Evolutionary conservation across 2,888 invertebrate species (phyloP).

Genomic region (Dendrolimus houi): DNA sequence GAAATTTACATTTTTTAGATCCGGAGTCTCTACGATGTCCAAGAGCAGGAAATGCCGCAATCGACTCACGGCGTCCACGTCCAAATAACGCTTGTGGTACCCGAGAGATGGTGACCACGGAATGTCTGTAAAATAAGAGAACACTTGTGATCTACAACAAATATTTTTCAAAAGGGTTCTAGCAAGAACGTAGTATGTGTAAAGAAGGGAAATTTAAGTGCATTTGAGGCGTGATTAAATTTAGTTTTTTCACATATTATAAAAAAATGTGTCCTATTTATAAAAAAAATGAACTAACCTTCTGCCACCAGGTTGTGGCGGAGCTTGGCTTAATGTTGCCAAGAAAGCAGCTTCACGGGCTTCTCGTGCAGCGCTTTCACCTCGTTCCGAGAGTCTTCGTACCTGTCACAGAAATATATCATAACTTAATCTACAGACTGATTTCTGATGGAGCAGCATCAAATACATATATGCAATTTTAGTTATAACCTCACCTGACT

Average conservation of each 20-base stretch:
- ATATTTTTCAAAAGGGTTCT: too few relatives aligned
- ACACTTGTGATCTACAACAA: too few relatives aligned
- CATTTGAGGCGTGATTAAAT: too few relatives aligned
- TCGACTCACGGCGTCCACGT: constrained; percentile 86
- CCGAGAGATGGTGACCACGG: constrained; percentile 90
- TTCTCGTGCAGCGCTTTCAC: constrained; percentile 84
- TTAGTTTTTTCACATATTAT: too few relatives aligned
- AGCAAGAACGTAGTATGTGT: constrained; percentile 1
- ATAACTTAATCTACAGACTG: too few relatives aligned
- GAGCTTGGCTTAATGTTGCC: constrained; percentile 86
- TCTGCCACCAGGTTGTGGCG: constrained; percentile 85
- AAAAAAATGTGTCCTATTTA: too few relatives aligned
- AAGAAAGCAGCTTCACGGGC: constrained; percentile 89
- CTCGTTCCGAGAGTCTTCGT: constrained; percentile 86
- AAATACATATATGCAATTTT: constrained; percentile 5
- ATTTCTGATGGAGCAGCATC: too few relatives aligned
- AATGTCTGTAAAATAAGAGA: constrained; percentile 76
- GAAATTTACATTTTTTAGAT: constrained; percentile 58
- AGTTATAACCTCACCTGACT: constrained; percentile 79
- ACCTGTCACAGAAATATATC: constrained; percentile 59
- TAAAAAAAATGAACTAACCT: constrained; percentile 20
- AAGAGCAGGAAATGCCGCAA: constrained; percentile 83
- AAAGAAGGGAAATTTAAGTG: background rate
- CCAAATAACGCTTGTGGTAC: constrained; percentile 87
- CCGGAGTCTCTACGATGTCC: constrained; percentile 63